Conservation (phyloP, 2,797 vertebrate genomes). For the Bryconaethiops microstoma region DNA sequence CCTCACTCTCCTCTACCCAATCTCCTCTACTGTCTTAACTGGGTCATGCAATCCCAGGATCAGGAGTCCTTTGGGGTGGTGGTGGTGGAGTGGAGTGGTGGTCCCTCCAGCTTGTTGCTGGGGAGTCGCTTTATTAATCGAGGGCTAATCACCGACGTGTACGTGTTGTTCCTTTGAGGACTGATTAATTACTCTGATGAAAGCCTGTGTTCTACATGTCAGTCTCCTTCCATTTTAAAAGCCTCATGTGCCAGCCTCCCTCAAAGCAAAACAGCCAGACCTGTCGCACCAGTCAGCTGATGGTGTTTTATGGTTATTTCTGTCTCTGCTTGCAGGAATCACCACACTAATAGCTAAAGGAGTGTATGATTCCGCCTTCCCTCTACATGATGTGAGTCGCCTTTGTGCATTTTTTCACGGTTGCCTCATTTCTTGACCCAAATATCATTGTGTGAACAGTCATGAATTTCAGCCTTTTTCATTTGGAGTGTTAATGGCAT, state of each 20-base stretch:
- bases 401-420: background rate
- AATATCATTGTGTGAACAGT: background rate
- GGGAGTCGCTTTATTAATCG: constrained; percentile 65
- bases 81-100: constrained; percentile 28
- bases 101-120: constrained; percentile 56
- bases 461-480: background rate
- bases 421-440: background rate
- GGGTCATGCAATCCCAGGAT: constrained; percentile 52
- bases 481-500: constrained; percentile 15
- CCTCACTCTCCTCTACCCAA: background rate
- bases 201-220: constrained; percentile 56
- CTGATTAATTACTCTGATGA: constrained; percentile 67
- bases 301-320: constrained; percentile 23
- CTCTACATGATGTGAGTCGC: constrained; percentile 92
- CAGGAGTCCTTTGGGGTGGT: constrained; percentile 45
- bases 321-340: constrained; percentile 81
- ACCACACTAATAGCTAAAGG: constrained; percentile 92
- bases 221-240: constrained; percentile 42
- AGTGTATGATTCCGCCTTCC: constrained; percentile 93
- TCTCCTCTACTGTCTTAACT: constrained; percentile 40
- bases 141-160: constrained; percentile 61
- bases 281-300: constrained; percentile 17
- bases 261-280: constrained; percentile 32
- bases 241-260: constrained; percentile 30
- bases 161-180: constrained; percentile 57